Conservation (phyloP, 2,113 vertebrate species). For the Semicossyphus pulcher region DNA sequence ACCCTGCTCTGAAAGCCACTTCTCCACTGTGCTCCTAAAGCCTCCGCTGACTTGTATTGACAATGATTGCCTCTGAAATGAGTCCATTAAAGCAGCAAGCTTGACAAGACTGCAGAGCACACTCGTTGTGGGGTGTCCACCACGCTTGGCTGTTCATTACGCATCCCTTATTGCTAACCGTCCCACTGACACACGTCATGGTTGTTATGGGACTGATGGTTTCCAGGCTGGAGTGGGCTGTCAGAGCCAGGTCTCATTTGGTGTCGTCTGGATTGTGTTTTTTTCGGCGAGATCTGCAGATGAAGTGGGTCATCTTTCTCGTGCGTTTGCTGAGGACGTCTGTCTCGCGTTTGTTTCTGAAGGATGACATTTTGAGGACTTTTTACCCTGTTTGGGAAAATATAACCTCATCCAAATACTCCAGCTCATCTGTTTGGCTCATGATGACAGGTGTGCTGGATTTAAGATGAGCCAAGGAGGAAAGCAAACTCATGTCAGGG, state of each 20-base stretch:
- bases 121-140: slow-evolving; percentile 57
- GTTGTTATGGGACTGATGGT: slow-evolving; percentile 76
- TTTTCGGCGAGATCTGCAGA: slow-evolving; percentile 59
- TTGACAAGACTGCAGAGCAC: slow-evolving; percentile 82
- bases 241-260: slow-evolving; percentile 78
- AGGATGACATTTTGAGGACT: slow-evolving; percentile 65
- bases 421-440: slow-evolving; percentile 38
- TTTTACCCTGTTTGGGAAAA: slow-evolving; percentile 51
- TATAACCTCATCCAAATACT: slow-evolving; percentile 35
- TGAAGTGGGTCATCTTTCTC: slow-evolving; percentile 78
- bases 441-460: slow-evolving; percentile 29
- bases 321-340: slow-evolving; percentile 46
- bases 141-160: slow-evolving; percentile 75
- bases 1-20: slow-evolving; percentile 77
- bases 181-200: slow-evolving; percentile 75
- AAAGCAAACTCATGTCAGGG: slow-evolving; percentile 14
- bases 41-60: slow-evolving; percentile 89
- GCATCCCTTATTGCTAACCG: slow-evolving; percentile 75
- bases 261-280: slow-evolving; percentile 61
- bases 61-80: slow-evolving; percentile 94
- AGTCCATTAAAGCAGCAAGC: slow-evolving; percentile 89
- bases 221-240: slow-evolving; percentile 70
- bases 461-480: neutral
- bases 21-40: slow-evolving; percentile 82
- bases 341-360: slow-evolving; percentile 53